phyloP scores from a whole-genome alignment of 2,888 invertebrate species.

The Patella depressa region DNA sequence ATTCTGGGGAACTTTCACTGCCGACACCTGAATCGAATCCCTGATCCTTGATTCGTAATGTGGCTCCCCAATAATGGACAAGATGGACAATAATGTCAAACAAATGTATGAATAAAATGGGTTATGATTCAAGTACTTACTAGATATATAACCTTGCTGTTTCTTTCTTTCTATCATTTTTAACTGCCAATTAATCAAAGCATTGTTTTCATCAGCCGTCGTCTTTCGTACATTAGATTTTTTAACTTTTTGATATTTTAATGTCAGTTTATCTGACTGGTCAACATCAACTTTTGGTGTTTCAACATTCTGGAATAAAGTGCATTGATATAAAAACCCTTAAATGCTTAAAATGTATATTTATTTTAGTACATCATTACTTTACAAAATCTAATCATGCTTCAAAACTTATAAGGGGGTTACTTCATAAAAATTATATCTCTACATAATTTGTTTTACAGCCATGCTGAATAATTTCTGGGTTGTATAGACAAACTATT shows the following conservation, averaged over 20 bases:
- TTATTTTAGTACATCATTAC: too few species aligned
- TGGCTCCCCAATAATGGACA: neutral
- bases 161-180: conserved; percentile 67
- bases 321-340: too few species aligned
- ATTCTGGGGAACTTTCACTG: too few species aligned
- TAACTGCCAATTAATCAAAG: conserved; percentile 68
- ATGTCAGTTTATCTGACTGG: conserved; percentile 41
- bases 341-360: too few species aligned
- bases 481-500: too few species aligned
- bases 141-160: conserved; percentile 68
- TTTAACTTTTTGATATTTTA: conserved; percentile 65
- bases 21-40: neutral
- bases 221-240: conserved; percentile 21
- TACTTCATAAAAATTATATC: too few species aligned
- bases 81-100: conserved; percentile 4
- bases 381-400: too few species aligned
- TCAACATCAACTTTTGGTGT: conserved; percentile 33
- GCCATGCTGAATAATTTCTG: too few species aligned
- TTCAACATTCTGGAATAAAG: conserved; percentile 43
- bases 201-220: conserved; percentile 61
- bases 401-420: too few species aligned
- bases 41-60: neutral
- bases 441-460: too few species aligned
- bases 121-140: conserved; percentile 45
- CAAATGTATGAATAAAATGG: neutral